Base-by-base conservation (phyloP, 2,888 invertebrate genomes). In the Meliscaeva auricollis region DNA sequence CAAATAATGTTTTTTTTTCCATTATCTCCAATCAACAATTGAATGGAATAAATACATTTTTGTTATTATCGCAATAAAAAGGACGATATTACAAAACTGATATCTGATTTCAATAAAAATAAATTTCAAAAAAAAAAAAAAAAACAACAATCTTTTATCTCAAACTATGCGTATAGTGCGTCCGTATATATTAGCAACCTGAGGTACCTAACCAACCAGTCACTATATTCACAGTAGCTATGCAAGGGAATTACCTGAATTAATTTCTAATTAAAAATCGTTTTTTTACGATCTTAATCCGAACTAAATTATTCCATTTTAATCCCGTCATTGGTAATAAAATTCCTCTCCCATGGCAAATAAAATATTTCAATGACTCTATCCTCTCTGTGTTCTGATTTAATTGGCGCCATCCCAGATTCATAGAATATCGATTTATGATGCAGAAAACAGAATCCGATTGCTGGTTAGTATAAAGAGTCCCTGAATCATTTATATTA, bases 391-490 rank as follows among this genome's bases (percentile, higher is more conserved):
- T 22, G 17, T 38, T 30, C 54, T 50, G 70, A 56, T 76, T 81
- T 81, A 81, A 81, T 81, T 81, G 81, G 81, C 70, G 81, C 76
- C 81, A 81, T 64, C 62, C 13, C 35, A 22, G 48, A n/a, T 75
- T 64, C 48, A 41, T 38, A 13, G 5, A 11, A 48, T 48, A 35
- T 32, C 22, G 46, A 41, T 56, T 64, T 38, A 54, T 56, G 48
- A 30, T 64, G 26, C 15, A 69, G 38, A 32, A 30, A 44, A 11
- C 3, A 68, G 8, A 38, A 58, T 20, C 35, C 17, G 48, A 2
- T 13, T 44, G 8, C 30, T 38, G 38, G 38, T 9, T 38, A 11
- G 38, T 9, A 38, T 26, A 11, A 20, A 35, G 26, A 41, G 22
- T 70, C 50, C 48, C 54, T 56, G 56, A 70, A 64, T 58, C 56